Evolutionary conservation across 1,140 invertebrate species (phyloP).

Genomic region (Panulirus ornatus): DNA sequence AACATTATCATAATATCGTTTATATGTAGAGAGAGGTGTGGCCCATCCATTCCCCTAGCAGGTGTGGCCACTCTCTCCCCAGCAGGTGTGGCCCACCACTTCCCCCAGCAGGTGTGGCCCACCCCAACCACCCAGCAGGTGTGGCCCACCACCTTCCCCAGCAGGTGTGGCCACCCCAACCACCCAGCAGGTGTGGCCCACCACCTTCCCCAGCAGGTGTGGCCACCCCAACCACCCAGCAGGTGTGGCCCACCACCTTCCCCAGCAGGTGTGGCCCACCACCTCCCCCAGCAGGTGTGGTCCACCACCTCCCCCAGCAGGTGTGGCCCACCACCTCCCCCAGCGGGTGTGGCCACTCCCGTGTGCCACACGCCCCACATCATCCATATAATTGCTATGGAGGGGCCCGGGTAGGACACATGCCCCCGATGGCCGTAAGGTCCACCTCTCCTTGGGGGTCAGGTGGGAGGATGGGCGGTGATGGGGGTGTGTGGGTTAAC

Average conservation of each 20-base stretch:
- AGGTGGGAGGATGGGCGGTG: not conserved
- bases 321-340: too few species aligned
- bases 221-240: too few species aligned
- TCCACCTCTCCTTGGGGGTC: too few species aligned
- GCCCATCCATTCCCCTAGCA: too few species aligned
- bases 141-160: not conserved
- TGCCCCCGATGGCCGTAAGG: not conserved
- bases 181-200: too few species aligned
- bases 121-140: not conserved
- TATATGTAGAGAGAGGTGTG: too few species aligned
- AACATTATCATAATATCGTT: too few species aligned
- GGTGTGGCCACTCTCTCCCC: too few species aligned
- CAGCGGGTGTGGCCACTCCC: not conserved
- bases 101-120: not conserved
- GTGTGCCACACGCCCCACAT: constrained; percentile 16
- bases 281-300: constrained; percentile 15
- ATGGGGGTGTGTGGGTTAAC: not conserved
- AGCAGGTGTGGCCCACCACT: too few species aligned
- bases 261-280: too few species aligned
- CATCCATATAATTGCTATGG: constrained; percentile 28
- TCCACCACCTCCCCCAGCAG: too few species aligned
- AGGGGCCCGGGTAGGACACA: not conserved
- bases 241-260: too few species aligned
- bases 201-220: not conserved
- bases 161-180: constrained; percentile 6